phyloP scores from a whole-genome alignment of 2,113 vertebrate species.

The Amazona guildingii region DNA sequence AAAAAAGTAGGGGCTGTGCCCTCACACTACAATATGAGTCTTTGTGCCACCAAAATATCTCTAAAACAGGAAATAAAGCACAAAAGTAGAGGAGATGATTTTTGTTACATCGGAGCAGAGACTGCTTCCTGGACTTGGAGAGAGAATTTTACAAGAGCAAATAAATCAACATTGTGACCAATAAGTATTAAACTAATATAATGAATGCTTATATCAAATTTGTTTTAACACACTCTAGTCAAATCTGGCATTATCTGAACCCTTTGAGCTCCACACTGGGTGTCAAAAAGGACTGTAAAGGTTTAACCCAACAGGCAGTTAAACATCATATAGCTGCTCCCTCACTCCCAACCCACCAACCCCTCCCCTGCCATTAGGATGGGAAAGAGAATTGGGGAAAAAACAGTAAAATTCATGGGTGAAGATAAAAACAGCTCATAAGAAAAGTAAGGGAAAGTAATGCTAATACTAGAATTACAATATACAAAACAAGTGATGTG shows the following conservation, averaged over 20 bases:
- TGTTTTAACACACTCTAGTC: neutral
- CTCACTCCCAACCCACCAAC: fast-evolving
- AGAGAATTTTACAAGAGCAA: neutral
- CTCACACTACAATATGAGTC: neutral
- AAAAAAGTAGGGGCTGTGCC: neutral
- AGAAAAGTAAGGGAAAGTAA: neutral
- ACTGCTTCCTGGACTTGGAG: neutral
- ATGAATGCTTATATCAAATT: neutral
- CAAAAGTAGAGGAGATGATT: neutral
- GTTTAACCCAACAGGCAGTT: neutral
- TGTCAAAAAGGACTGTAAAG: neutral
- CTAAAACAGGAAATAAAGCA: neutral
- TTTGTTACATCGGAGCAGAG: neutral
- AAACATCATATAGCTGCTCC: fast-evolving
- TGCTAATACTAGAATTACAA: neutral
- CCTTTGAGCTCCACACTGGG: neutral
- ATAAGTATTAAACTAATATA: neutral
- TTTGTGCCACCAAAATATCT: neutral
- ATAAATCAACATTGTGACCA: neutral
- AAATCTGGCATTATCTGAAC: neutral
- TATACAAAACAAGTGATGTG: neutral
- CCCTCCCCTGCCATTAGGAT: neutral
- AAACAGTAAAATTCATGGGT: neutral
- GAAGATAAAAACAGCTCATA: neutral
- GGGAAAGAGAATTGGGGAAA: neutral